Evolutionary conservation across 2,113 vertebrate species (phyloP).

Genomic region (Vulpes lagopus): DNA sequence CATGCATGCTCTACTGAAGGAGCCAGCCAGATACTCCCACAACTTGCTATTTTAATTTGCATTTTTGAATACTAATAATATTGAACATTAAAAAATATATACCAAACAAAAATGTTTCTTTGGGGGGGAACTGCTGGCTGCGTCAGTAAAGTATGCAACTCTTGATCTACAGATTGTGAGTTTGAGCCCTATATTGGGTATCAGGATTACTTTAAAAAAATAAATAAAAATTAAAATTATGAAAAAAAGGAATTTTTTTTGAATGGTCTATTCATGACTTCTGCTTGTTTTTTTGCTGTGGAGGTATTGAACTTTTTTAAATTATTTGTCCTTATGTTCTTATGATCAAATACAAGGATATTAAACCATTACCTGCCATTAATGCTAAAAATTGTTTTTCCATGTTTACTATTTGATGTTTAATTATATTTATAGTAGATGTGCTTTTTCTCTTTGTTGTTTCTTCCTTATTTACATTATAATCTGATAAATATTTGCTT

Average conservation of each 20-base stretch:
- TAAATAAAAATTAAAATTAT: neutral
- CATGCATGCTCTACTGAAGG: neutral
- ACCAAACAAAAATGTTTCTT: neutral
- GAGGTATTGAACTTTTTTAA: neutral
- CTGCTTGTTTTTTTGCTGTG: neutral
- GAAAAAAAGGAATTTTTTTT: neutral
- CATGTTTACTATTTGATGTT: slow-evolving; percentile 3
- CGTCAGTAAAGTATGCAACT: neutral
- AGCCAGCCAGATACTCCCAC: neutral
- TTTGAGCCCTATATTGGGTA: neutral
- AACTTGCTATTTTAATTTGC: neutral
- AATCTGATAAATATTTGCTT: neutral
- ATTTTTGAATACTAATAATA: slow-evolving; percentile 23
- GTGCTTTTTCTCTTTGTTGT: slow-evolving; percentile 26
- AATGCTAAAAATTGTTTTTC: slow-evolving; percentile 33
- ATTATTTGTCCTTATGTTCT: neutral
- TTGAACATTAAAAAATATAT: neutral
- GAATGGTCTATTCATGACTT: neutral
- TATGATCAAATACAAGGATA: neutral
- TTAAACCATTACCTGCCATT: neutral
- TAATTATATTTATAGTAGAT: slow-evolving; percentile 10
- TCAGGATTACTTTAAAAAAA: neutral
- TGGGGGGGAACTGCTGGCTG: neutral
- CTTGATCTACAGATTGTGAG: neutral
- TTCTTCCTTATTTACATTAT: neutral